Evolutionary conservation across 2,888 invertebrate species (phyloP), one percentile per base, ranked within the genome.

Genomic region (Troides helena): DNA sequence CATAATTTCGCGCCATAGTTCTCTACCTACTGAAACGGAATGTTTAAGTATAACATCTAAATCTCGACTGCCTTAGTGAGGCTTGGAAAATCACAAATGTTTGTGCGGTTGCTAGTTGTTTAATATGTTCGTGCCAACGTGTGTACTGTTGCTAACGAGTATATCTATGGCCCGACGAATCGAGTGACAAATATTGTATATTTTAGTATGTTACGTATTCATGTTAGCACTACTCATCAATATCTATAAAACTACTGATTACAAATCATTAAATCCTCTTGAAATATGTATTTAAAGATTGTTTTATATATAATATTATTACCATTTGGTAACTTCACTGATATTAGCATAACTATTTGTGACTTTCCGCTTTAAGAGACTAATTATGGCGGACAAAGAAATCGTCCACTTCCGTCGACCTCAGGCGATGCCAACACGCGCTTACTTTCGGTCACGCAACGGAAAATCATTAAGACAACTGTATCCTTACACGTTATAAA

Each of bases 381-480:
- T 82, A 85, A 85, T 81, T 79, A 72, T 80, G 76, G 78, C 78
- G 75, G 77, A 82, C 80, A 84, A 85, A 86, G 86, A 87, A 89
- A 89, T 89, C 82, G 85, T 85, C 81, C 78, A 85, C 87, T 88
- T 90, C 90, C 90, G 87, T 80, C 80, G 86, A 83, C 86, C 85
- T 86, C 81, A 80, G 60, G 71, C 80, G 79, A 80, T 77, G 77
- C 76, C 79, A 77, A 80, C 78, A 76, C 74, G 74, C 77, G 76
- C 77, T 76, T 76, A 78, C 78, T 82, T 80, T 80, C 79, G 78
- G 83, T 85, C 86, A 87, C 85, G 86, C 87, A 80, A 87, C 67
- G 75, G 72, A 71, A 65, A 65, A 25, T 67, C 74, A 78, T 76
- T 73, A 73, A 77, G 74, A 72, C 61, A 65, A 68, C 64, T 68